Base-by-base conservation (phyloP, 2,797 vertebrate species). In the Channallabes apus region DNA sequence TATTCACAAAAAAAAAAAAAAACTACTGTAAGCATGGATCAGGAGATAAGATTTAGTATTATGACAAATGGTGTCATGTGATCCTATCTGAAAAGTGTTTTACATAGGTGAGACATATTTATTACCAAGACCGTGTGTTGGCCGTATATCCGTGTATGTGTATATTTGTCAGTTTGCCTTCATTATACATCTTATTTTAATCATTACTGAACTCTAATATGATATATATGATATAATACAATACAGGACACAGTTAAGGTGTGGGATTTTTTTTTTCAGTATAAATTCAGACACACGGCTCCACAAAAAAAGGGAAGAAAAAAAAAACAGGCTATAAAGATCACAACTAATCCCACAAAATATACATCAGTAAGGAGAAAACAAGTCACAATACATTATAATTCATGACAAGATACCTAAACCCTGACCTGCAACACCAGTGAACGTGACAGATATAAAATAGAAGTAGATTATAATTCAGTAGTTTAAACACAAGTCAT, bases 301-400 rank as follows among this genome's bases (percentile, higher is more conserved):
- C 86, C 87, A 82, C 85, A 82, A 94, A 93, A 91, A 92, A 89
- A 93, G 92, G 24, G 92, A 80, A 84, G 93, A 92, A 91, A 92
- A 80, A 84, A 93, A 92, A 91, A 92, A 95, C 92, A 95, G 91
- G 88, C 91, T 94, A 95, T 92, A 92, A 89, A 93, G 84, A 86
- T 94, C 93, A 94, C 92, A 93, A 93, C 91, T 93, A 90, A 88
- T 93, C 93, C 89, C 93, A 95, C 95, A 95, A 95, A 94, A 95
- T 95, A 93, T 95, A 95, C 93, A 93, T 91, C 89, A 90, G 85
- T 86, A 91, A 86, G 88, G 81, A 91, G 90, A 85, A 91, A 93
- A 91, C 92, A 92, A 51, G 86, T 91, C 91, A 92, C 85, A 92
- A 91, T 85, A 84, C 89, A 79, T 87, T 82, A 85, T 87, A 89